Conservation (phyloP, 2,888 invertebrate species). For the Blastobasis adustella region DNA sequence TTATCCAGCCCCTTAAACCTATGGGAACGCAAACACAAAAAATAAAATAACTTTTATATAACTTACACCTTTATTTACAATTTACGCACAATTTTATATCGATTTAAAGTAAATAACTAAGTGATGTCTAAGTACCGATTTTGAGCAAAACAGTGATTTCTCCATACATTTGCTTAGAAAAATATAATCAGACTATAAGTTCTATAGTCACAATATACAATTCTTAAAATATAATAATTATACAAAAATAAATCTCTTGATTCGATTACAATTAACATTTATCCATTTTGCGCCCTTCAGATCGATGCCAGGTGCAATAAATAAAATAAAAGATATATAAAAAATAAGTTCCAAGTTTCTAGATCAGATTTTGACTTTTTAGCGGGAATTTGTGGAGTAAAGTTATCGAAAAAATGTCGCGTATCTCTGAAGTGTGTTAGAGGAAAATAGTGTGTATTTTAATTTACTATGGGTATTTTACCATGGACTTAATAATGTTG, state of each 20-base stretch:
- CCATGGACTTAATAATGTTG: too few species aligned
- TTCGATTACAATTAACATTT: background rate
- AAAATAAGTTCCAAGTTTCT: too few species aligned
- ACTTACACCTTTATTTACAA: conserved; percentile 63
- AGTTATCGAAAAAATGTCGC: too few species aligned
- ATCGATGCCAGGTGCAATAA: too few species aligned
- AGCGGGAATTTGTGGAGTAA: too few species aligned
- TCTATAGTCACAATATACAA: background rate
- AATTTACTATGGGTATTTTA: too few species aligned
- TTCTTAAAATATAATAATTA: background rate
- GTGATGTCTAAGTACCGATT: conserved; percentile 34
- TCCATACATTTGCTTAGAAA: background rate
- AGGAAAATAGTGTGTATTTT: too few species aligned
- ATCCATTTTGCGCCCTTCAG: background rate
- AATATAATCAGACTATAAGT: background rate
- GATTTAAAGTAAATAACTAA: conserved; percentile 10
- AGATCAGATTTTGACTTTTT: too few species aligned
- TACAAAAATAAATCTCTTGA: background rate
- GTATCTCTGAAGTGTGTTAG: too few species aligned
- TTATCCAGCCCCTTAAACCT: too few species aligned
- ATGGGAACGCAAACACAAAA: background rate
- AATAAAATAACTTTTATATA: conserved; percentile 31
- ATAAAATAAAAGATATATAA: too few species aligned
- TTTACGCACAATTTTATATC: conserved; percentile 37
- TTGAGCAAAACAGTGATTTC: conserved; percentile 31